A percentile compares a stretch with the other conserved stretches of the same genome.
phyloP scores from a whole-genome alignment of 2,797 vertebrate genomes.

The Lagocephalus sceleratus region DNA sequence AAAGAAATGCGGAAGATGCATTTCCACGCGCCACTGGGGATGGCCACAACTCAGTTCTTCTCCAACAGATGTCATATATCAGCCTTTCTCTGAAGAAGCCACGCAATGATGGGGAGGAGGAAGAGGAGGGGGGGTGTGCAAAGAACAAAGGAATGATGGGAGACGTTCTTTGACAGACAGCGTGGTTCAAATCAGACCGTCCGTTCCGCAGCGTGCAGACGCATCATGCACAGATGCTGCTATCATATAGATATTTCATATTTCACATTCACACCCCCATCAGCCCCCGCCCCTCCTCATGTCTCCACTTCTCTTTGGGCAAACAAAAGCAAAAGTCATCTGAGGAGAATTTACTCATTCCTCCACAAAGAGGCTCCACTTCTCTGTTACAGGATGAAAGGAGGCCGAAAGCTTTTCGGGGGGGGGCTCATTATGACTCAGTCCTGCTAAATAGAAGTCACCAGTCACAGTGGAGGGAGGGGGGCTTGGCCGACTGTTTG shows the following conservation, averaged over 20 bases:
- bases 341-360: constrained; percentile 49
- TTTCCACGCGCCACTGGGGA: constrained; percentile 69
- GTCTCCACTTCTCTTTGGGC: constrained; percentile 9
- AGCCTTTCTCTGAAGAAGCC: constrained; percentile 57
- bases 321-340: constrained; percentile 57
- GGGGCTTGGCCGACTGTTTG: constrained; percentile 20
- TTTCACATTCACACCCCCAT: not conserved
- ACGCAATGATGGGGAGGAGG: constrained; percentile 34
- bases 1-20: constrained; percentile 53
- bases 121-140: constrained; percentile 17
- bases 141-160: constrained; percentile 61
- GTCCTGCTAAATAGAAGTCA: constrained; percentile 47
- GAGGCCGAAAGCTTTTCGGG: constrained; percentile 56
- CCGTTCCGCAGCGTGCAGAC: constrained; percentile 28
- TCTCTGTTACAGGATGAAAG: constrained; percentile 50
- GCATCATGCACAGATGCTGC: constrained; percentile 16
- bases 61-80: constrained; percentile 78
- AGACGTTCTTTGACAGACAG: constrained; percentile 47
- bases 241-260: constrained; percentile 10
- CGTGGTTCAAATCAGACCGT: constrained; percentile 44
- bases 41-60: constrained; percentile 66
- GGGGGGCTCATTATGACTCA: constrained; percentile 62
- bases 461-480: constrained; percentile 43
- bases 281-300: constrained; percentile 7
- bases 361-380: constrained; percentile 50